Conservation (phyloP, 2,888 invertebrate genomes). For the Ormyrus nitidulus region DNA sequence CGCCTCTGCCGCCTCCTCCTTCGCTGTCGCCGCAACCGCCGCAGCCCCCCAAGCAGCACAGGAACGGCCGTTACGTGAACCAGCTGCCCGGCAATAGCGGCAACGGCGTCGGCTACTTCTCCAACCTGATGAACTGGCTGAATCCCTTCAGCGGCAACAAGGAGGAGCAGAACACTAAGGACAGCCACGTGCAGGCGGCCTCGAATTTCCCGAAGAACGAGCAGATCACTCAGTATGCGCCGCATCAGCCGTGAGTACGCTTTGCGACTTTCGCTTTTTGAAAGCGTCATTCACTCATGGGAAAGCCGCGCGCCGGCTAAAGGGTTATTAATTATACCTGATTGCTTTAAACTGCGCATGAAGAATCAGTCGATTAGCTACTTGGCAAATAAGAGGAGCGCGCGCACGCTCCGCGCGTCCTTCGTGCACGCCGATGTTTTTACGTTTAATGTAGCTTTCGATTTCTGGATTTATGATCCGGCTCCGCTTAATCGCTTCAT, state of each 20-base stretch:
- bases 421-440: neutral
- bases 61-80: conserved; percentile 63
- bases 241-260: conserved; percentile 56
- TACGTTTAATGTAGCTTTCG: conserved; percentile 20
- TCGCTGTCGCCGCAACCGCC: neutral
- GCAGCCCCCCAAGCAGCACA: conserved; percentile 7
- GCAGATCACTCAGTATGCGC: conserved; percentile 52
- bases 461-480: conserved; percentile 24
- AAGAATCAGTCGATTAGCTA: conserved; percentile 32
- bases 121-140: conserved; percentile 80
- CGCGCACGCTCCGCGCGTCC: neutral
- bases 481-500: neutral
- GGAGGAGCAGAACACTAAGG: neutral
- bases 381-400: neutral
- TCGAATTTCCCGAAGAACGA: conserved; percentile 58
- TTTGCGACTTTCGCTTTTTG: conserved; percentile 39
- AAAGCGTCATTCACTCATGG: conserved; percentile 13
- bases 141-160: conserved; percentile 76
- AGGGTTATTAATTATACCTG: conserved; percentile 42
- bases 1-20: conserved; percentile 10
- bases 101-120: conserved; percentile 73
- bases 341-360: conserved; percentile 19
- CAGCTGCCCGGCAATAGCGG: conserved; percentile 3
- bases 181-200: conserved; percentile 49
- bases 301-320: conserved; percentile 20